Conservation (phyloP, 2,113 vertebrate species). For the Stomatorhinus ivindoensis region DNA sequence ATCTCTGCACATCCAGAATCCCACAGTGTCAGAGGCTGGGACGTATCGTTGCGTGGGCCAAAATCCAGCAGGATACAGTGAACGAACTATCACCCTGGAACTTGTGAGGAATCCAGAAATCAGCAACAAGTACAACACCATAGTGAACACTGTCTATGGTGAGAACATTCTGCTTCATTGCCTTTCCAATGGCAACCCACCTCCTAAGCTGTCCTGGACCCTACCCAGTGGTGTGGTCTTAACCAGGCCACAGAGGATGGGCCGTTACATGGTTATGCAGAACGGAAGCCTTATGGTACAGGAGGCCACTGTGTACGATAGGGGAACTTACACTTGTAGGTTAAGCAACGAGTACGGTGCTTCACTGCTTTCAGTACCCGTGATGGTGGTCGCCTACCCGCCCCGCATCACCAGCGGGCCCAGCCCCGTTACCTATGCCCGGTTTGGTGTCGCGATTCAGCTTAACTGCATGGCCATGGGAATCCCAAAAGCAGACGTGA, state of each 20-base stretch:
- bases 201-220: constrained; percentile 64
- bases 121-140: constrained; percentile 57
- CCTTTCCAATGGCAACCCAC: constrained; percentile 39
- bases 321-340: constrained; percentile 75
- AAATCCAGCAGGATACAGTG: constrained; percentile 58
- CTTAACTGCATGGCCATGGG: constrained; percentile 73
- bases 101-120: constrained; percentile 66
- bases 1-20: constrained; percentile 66
- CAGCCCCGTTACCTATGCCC: constrained; percentile 64
- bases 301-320: constrained; percentile 71
- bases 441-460: constrained; percentile 70
- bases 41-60: constrained; percentile 73
- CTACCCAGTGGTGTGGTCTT: constrained; percentile 70
- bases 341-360: constrained; percentile 62
- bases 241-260: constrained; percentile 62
- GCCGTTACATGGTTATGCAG: constrained; percentile 63
- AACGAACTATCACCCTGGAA: constrained; percentile 63
- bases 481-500: constrained; percentile 70
- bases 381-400: constrained; percentile 73
- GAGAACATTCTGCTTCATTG: constrained; percentile 76
- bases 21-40: constrained; percentile 65
- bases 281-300: constrained; percentile 76
- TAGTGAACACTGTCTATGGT: constrained; percentile 71
- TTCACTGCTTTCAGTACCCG: constrained; percentile 56
- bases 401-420: constrained; percentile 76